phyloP scores from a whole-genome alignment of 1,140 invertebrate genomes.

The Propsilocerus akamusi region DNA sequence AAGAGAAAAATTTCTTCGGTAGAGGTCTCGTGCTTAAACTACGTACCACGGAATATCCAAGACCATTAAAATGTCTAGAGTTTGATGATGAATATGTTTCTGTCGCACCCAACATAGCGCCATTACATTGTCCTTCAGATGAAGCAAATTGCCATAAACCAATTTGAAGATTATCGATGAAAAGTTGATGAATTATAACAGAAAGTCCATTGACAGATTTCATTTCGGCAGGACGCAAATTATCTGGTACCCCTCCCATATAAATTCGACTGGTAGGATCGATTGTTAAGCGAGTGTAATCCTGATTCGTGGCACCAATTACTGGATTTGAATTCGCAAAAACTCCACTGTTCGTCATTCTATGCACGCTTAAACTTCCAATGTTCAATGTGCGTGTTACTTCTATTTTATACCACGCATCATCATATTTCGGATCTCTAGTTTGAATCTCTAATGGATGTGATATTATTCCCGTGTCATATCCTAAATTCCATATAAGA shows the following conservation, averaged over 20 bases:
- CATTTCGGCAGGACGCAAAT: slow-evolving; percentile 24
- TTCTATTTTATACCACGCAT: slow-evolving; percentile 53
- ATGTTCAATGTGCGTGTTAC: slow-evolving; percentile 34
- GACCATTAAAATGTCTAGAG: slow-evolving; percentile 43
- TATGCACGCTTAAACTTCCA: slow-evolving; percentile 16
- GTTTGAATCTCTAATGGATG: slow-evolving; percentile 38
- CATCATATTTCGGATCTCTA: slow-evolving; percentile 36
- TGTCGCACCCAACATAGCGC: slow-evolving; percentile 18
- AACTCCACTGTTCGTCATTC: slow-evolving; percentile 20
- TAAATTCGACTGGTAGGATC: slow-evolving; percentile 30
- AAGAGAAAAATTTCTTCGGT: slow-evolving; percentile 50
- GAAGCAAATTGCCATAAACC: slow-evolving; percentile 76
- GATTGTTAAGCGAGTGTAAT: slow-evolving; percentile 19
- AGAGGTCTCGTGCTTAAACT: slow-evolving; percentile 39
- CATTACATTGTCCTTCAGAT: slow-evolving; percentile 39
- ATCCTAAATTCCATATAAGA: slow-evolving; percentile 60
- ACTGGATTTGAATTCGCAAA: slow-evolving; percentile 12
- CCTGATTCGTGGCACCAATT: slow-evolving; percentile 14
- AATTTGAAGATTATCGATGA: slow-evolving; percentile 53
- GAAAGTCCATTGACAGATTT: slow-evolving; percentile 32
- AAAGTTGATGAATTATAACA: slow-evolving; percentile 61
- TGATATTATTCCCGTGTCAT: slow-evolving; percentile 37
- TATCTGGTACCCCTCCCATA: slow-evolving; percentile 32
- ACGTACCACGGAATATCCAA: slow-evolving; percentile 54
- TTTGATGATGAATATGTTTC: slow-evolving; percentile 16